phyloP scores from a whole-genome alignment of 2,113 vertebrate species.

The Strix aluco region DNA sequence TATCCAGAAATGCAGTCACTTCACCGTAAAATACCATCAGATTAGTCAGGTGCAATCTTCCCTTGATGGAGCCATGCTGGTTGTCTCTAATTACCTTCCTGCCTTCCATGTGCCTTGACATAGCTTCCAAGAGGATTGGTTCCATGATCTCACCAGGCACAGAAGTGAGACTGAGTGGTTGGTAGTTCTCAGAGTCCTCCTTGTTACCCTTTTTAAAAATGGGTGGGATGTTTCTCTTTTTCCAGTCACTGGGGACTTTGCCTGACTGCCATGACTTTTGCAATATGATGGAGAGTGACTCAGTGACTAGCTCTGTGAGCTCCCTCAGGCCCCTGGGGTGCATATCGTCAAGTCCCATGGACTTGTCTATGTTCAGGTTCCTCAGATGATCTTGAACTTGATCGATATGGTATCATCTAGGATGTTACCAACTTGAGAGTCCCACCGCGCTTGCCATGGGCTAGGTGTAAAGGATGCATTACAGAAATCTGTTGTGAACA shows the following conservation, averaged over 20 bases:
- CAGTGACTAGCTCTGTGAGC: not conserved
- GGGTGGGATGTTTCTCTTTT: not conserved
- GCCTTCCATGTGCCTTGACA: not conserved
- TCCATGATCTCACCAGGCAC: not conserved
- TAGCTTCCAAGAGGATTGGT: not conserved
- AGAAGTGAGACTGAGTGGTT: not conserved
- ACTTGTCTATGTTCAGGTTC: not conserved
- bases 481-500: not conserved
- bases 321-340: not conserved
- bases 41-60: not conserved
- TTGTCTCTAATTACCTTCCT: not conserved
- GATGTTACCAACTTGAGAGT: not conserved
- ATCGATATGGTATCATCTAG: not conserved
- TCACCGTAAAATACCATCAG: not conserved
- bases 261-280: not conserved
- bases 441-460: not conserved
- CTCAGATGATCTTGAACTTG: not conserved
- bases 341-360: not conserved
- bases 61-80: not conserved
- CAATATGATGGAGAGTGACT: not conserved
- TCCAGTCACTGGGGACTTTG: not conserved
- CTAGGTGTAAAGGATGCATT: not conserved
- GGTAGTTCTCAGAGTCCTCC: not conserved
- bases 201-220: not conserved
- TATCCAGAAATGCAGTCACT: not conserved